Base-by-base conservation (phyloP, 1,140 invertebrate species). In the Conus betulinus region DNA sequence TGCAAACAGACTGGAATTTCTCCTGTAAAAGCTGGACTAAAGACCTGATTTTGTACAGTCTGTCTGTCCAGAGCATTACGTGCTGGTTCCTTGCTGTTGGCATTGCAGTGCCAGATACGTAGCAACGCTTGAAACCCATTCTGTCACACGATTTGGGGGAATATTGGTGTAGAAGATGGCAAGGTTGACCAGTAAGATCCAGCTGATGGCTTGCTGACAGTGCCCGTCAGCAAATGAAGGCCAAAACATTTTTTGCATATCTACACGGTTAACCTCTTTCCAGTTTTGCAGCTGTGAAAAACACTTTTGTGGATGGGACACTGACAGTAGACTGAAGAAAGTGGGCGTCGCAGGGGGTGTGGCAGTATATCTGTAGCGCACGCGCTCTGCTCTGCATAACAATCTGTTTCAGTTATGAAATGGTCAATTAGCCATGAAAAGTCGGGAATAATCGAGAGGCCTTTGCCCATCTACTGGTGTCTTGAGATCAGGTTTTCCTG, bases 11-110 rank as follows among this genome's bases (percentile, higher is more conserved):
- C 27, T 84, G 23, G 60, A 85, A 85, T 51, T 39, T 71, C 1
- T 85, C n/a, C 20, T 60, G 67, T 7, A 85, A 39, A 71, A 71
- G 60, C 7, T 10, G 20, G 17, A 85, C n/a, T 3, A 85, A 20
- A 85, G 11, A 2, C 51, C 84, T 27, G 20, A 71, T 11, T 51
- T 85, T 85, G 84, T 85, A 85, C n/a, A 85, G 39, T 39, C 39
- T 39, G 39, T 39, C 39, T 39, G 39, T 39, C 39, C 39, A 39
- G 39, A 39, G 39, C 39, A 39, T 39, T 39, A 39, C 52, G 1
- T 11, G 84, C 25, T 52, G 84, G 84, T 27, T 85, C 84, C 27
- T 63, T 60, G 13, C 25, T 27, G 25, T 85, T 5, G 57, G 5
- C 25, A 52, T 3, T 85, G 55, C 23, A 55, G 8, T 85, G 84